These are phyloP conservation scores for Pterois miles DNA, from an alignment of 2,797 vertebrate genomes.

Conservation along the genomic window DNA sequence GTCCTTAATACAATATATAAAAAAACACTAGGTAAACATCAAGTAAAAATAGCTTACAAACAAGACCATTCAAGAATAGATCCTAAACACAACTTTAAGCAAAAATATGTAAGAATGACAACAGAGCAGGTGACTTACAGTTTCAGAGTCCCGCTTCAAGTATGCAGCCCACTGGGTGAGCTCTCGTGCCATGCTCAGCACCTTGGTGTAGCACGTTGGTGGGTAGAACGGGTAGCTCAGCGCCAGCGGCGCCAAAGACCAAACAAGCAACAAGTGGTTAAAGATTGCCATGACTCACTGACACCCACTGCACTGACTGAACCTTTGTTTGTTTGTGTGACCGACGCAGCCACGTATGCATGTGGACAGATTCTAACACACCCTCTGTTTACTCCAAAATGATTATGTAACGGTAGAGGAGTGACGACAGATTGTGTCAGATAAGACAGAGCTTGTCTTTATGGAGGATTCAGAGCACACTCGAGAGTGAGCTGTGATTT, in stretches of 20 bases:
- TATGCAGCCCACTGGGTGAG: slow-evolving; percentile 56
- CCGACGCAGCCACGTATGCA: slow-evolving; percentile 55
- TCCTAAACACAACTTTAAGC: background rate
- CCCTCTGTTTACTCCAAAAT: slow-evolving; percentile 45
- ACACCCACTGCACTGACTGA: slow-evolving; percentile 21
- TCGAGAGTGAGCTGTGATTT: background rate
- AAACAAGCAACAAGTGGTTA: slow-evolving; percentile 38
- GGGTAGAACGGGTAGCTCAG: slow-evolving; percentile 65
- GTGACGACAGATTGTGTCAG: background rate
- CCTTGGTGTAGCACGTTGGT: slow-evolving; percentile 75
- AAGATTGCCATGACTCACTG: slow-evolving; percentile 52
- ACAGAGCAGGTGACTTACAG: slow-evolving; percentile 56
- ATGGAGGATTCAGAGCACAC: background rate
- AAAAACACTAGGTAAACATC: background rate
- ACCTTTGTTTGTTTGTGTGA: slow-evolving; percentile 27
- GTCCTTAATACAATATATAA: background rate
- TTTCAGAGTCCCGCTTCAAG: slow-evolving; percentile 54
- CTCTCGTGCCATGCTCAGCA: slow-evolving; percentile 66
- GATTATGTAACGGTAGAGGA: slow-evolving; percentile 15
- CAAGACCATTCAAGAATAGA: background rate
- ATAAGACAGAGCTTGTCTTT: background rate
- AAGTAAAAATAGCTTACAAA: background rate
- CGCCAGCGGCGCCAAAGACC: slow-evolving; percentile 35
- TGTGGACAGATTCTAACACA: slow-evolving; percentile 32
- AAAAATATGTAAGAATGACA: background rate